Evolutionary conservation across 1,140 invertebrate genomes (phyloP), one percentile per base, ranked within the genome.

Genomic region (Papilio polytes): DNA sequence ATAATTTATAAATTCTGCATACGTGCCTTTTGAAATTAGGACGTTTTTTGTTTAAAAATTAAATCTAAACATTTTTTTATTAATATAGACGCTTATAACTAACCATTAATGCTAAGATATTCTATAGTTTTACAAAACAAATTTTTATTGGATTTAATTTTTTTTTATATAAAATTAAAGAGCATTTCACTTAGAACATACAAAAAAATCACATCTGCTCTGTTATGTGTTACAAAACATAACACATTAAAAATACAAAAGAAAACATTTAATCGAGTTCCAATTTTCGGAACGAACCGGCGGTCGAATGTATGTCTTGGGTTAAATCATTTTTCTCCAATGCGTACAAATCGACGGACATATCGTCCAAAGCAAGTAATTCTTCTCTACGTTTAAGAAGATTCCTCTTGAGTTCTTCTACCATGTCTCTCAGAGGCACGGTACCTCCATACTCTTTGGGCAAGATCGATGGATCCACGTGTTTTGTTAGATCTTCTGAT

Each of bases 401-500:
- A 80, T 96, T 96, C 74, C 96, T 94, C 88, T 98, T 98, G 82
- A 98, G 96, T 84, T 96, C 96, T 90, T 97, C 96, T 79, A 98
- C 97, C 97, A 98, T 98, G 36, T 98, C 97, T 12, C 94, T 94
- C 51, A 98, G 90, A 20, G 98, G 97, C 15, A 98, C 93, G 44
- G 96, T 96, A 1, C 98, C 98, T 1, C 98, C 98, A 88, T 98
- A 98, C 90, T 98, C 98, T 89, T 97, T 97, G 1, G 98, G 98
- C 74, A 98, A 91, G 87, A 98, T 97, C 81, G 96, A 96, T 10
- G 96, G 95, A 86, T 98, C 96, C 1, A 98, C 96, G 79, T 96
- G 95, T 78, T 96, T 95, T 63, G 96, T 96, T 22, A 98, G 90
- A 18, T 97, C 97, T 2, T 97, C 96, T 13, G 97, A 87, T 74